Evolutionary conservation across 2,113 vertebrate species (phyloP).

Genomic region (Hydrolagus affinis): DNA sequence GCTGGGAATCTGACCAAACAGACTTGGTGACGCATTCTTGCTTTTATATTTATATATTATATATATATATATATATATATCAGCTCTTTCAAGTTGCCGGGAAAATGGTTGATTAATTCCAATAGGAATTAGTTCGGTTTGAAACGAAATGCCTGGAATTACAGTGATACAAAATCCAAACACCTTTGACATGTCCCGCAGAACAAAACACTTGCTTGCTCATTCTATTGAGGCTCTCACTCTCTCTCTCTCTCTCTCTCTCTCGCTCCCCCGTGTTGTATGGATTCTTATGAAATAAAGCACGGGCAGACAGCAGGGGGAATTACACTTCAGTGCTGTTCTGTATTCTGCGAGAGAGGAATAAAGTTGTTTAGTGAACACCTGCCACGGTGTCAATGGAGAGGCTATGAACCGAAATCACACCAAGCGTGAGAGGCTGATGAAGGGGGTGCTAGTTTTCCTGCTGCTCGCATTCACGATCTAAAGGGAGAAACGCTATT

Average conservation of each 20-base stretch:
- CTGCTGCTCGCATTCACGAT: slow-evolving; percentile 40
- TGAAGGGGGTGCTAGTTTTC: slow-evolving; percentile 37
- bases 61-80: no score
- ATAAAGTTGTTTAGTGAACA: slow-evolving; percentile 51
- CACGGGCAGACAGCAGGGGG: slow-evolving; percentile 40
- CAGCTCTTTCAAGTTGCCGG: background rate
- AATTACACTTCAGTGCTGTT: slow-evolving; percentile 46
- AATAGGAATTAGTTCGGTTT: background rate
- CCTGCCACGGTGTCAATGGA: slow-evolving; percentile 58
- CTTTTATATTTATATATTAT: no score
- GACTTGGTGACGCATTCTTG: background rate
- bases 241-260: background rate
- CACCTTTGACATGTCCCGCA: slow-evolving; percentile 13
- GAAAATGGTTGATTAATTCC: slow-evolving; percentile 3
- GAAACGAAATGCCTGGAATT: slow-evolving; percentile 13
- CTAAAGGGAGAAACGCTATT: slow-evolving; percentile 41
- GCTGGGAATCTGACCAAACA: background rate
- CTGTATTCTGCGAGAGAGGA: slow-evolving; percentile 40
- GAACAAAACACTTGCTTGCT: slow-evolving; percentile 35
- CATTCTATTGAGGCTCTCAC: slow-evolving; percentile 38
- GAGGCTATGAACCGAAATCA: slow-evolving; percentile 47
- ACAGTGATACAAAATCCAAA: slow-evolving; percentile 28
- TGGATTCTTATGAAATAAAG: slow-evolving; percentile 39
- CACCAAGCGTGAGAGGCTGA: slow-evolving; percentile 44
- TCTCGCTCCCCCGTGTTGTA: slow-evolving; percentile 33